Conservation (phyloP, 53 echinoderm and acorn worm genomes). For the Stichopus horrens region DNA sequence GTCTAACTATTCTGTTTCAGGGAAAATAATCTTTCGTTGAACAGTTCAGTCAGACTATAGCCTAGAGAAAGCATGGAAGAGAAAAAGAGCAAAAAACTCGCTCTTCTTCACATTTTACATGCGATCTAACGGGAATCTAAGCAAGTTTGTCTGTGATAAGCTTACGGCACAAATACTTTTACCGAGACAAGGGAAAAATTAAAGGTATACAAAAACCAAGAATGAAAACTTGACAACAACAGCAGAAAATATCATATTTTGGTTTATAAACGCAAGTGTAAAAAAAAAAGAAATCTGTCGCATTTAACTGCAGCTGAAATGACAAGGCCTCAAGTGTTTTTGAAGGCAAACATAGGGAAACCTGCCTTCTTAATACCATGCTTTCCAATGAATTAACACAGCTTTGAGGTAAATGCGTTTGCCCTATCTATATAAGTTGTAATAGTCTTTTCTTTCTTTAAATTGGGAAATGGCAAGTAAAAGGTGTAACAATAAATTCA, state of each 20-base stretch:
- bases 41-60: neutral
- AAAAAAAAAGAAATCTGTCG: slow-evolving; percentile 17
- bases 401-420: neutral
- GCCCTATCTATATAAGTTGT: too few relatives aligned
- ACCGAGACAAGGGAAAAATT: slow-evolving; percentile 8
- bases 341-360: neutral
- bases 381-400: neutral
- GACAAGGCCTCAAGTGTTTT: neutral
- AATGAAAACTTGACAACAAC: neutral
- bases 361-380: neutral
- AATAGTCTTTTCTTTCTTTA: too few relatives aligned
- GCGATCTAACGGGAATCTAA: neutral
- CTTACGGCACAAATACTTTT: slow-evolving; percentile 29
- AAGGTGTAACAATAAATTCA: too few relatives aligned
- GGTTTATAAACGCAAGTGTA: neutral
- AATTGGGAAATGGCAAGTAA: too few relatives aligned
- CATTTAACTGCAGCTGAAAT: slow-evolving; percentile 31
- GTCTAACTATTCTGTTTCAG: neutral
- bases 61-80: neutral
- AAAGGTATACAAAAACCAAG: neutral
- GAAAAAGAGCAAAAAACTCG: neutral
- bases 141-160: neutral
- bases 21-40: neutral
- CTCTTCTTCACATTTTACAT: neutral
- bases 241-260: neutral